These are phyloP conservation scores for Napeogenes sylphis DNA, from an alignment of 2,888 invertebrate genomes.

Conservation along the genomic window DNA sequence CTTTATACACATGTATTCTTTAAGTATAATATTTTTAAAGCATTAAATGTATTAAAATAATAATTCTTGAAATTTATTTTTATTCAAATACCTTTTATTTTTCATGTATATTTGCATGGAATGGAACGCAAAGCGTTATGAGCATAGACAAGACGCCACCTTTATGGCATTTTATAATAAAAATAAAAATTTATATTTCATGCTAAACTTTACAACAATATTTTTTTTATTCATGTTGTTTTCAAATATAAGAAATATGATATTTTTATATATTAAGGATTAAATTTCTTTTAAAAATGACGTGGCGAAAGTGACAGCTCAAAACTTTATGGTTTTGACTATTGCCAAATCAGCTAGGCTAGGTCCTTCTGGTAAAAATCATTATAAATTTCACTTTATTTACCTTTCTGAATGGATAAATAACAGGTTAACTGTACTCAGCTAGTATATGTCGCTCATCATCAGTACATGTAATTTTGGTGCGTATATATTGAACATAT, in stretches of 20 bases:
- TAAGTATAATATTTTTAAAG: background rate
- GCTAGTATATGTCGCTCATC: slow-evolving; percentile 24
- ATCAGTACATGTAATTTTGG: slow-evolving; percentile 23
- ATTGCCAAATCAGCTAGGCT: slow-evolving; percentile 74
- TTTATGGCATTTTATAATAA: slow-evolving; percentile 36
- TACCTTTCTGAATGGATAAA: slow-evolving; percentile 56
- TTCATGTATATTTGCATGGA: slow-evolving; percentile 29
- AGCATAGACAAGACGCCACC: slow-evolving; percentile 52
- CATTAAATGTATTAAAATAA: background rate
- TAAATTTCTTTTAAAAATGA: slow-evolving; percentile 63
- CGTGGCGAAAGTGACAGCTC: slow-evolving; percentile 70
- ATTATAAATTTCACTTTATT: slow-evolving; percentile 33
- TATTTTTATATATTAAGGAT: slow-evolving; percentile 6
- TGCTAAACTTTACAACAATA: background rate
- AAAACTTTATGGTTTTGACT: slow-evolving; percentile 57
- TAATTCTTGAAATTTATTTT: background rate
- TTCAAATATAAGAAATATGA: slow-evolving; percentile 5
- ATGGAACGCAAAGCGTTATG: slow-evolving; percentile 43
- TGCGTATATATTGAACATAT: slow-evolving; percentile 14
- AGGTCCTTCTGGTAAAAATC: slow-evolving; percentile 44
- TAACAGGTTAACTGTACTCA: slow-evolving; percentile 22
- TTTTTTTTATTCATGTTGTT: background rate
- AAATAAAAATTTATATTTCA: slow-evolving; percentile 13
- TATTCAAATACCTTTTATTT: slow-evolving; percentile 2
- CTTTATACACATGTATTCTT: background rate